Evolutionary conservation across 2,797 vertebrate species (phyloP).

Genomic region (Pachyuromys duprasi): DNA sequence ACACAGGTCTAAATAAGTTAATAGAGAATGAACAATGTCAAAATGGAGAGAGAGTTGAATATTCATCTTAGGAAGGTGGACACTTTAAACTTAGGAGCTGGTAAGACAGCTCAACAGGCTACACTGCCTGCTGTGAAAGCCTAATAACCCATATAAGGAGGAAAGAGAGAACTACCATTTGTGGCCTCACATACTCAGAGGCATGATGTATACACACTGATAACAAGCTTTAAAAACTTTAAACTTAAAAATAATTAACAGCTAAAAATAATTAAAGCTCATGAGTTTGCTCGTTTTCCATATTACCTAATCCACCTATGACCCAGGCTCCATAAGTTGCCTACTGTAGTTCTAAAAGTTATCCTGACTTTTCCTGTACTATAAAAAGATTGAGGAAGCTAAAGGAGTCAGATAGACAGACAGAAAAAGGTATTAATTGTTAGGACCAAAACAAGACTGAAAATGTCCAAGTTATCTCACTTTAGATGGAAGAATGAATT

Average conservation of each 20-base stretch:
- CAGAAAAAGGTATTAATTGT: conserved; percentile 66
- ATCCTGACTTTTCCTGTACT: conserved; percentile 63
- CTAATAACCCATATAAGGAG: background rate
- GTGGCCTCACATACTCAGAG: background rate
- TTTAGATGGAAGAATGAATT: conserved; percentile 49
- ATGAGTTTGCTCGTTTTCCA: conserved; percentile 61
- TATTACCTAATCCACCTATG: conserved; percentile 69
- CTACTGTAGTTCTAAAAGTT: conserved; percentile 65
- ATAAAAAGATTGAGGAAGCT: conserved; percentile 70
- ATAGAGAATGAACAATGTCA: background rate
- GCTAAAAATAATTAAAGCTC: background rate
- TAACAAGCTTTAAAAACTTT: background rate
- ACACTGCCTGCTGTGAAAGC: background rate
- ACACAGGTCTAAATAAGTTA: background rate
- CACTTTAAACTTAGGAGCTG: background rate
- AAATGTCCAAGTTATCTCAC: conserved; percentile 57
- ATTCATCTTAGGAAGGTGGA: background rate
- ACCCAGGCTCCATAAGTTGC: conserved; percentile 67
- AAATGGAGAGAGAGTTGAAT: background rate
- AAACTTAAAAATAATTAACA: conserved; percentile 28
- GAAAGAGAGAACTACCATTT: background rate
- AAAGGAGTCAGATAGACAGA: conserved; percentile 63
- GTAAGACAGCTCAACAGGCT: background rate
- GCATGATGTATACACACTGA: background rate
- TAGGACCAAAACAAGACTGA: conserved; percentile 55